phyloP scores from a whole-genome alignment of 1,140 invertebrate species.

The Chrysomallon squamiferum region DNA sequence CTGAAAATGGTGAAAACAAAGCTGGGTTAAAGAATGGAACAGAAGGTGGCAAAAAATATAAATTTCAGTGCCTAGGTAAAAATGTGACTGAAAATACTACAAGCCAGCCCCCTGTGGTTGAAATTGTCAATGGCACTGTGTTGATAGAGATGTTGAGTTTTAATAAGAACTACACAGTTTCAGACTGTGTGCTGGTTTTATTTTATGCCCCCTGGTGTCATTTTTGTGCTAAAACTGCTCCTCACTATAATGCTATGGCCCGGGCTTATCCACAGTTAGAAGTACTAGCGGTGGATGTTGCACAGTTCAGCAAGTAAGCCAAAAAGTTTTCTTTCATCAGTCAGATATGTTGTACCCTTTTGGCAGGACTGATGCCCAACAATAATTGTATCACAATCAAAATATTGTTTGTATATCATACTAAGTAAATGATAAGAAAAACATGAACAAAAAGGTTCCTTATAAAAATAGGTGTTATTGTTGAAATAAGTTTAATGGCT shows the following conservation, averaged over 20 bases:
- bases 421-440: no score
- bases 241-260: constrained; percentile 87
- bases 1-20: constrained; percentile 22
- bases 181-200: constrained; percentile 77
- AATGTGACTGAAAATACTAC: constrained; percentile 48
- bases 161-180: constrained; percentile 65
- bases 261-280: constrained; percentile 84
- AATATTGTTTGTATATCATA: no score
- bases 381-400: no score
- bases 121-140: constrained; percentile 59
- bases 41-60: constrained; percentile 42
- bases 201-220: constrained; percentile 91
- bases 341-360: no score
- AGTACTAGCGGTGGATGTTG: constrained; percentile 88
- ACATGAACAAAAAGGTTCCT: no score
- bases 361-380: no score
- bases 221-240: constrained; percentile 87
- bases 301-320: constrained; percentile 77
- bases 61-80: constrained; percentile 53
- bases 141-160: constrained; percentile 64
- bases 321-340: not conserved
- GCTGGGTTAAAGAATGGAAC: constrained; percentile 30
- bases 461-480: no score
- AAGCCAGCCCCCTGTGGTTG: constrained; percentile 23
- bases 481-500: no score